phyloP scores from a whole-genome alignment of 2,797 vertebrate genomes.

The Vipera ursinii region DNA sequence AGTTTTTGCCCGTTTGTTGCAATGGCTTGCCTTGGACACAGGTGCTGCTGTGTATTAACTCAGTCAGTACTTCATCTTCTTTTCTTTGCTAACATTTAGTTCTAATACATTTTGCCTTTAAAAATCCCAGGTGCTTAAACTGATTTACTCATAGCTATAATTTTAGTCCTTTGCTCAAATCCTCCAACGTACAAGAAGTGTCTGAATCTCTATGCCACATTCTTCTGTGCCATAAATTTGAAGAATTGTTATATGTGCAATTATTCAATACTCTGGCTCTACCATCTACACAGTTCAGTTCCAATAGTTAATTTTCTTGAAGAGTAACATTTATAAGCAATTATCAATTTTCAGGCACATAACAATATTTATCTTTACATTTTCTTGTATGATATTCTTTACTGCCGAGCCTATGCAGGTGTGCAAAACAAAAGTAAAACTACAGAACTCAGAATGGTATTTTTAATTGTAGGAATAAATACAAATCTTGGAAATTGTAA shows the following conservation, averaged over 20 bases:
- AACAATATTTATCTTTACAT: background rate
- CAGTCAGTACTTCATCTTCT: background rate
- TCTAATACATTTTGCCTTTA: background rate
- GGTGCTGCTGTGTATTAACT: background rate
- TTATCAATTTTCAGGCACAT: background rate
- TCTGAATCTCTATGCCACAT: background rate
- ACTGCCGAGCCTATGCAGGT: background rate
- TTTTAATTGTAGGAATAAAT: background rate
- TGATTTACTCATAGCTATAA: background rate
- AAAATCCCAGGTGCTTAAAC: background rate
- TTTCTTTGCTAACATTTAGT: background rate
- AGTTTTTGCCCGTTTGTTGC: background rate
- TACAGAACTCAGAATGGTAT: background rate
- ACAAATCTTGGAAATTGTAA: background rate
- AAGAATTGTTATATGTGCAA: background rate
- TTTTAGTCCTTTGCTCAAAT: background rate
- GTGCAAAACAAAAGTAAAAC: background rate
- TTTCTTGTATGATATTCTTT: background rate
- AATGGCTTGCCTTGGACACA: background rate
- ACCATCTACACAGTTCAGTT: background rate
- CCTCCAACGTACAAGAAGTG: background rate
- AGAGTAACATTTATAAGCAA: background rate
- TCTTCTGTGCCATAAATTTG: background rate
- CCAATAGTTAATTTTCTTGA: background rate
- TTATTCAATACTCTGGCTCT: background rate